phyloP scores from a whole-genome alignment of 1,140 invertebrate species.

The Cydia strobilella region DNA sequence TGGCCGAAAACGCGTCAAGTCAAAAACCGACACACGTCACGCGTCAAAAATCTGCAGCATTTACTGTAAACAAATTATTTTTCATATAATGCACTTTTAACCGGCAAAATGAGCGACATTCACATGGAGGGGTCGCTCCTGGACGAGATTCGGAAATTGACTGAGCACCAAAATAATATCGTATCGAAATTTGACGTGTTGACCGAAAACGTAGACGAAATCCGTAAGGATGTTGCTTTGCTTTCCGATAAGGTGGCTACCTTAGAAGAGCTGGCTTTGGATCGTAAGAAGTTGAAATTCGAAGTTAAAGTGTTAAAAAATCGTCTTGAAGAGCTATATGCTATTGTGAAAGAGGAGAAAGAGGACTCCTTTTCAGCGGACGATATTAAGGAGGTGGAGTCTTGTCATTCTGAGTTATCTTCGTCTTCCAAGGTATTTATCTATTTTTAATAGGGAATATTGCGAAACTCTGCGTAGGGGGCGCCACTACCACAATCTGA shows the following conservation, averaged over 20 bases:
- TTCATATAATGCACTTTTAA: constrained; percentile 10
- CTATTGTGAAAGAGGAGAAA: constrained; percentile 65
- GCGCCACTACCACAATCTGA: too few relatives aligned
- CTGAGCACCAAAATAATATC: constrained; percentile 53
- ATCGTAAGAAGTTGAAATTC: constrained; percentile 50
- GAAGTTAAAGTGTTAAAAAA: constrained; percentile 59
- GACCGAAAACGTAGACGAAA: constrained; percentile 57
- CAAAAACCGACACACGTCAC: not conserved
- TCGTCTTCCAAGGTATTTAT: constrained; percentile 64
- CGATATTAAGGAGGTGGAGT: constrained; percentile 59
- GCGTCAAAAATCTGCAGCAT: not conserved
- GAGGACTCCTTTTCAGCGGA: constrained; percentile 55
- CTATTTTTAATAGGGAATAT: too few relatives aligned
- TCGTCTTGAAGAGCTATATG: constrained; percentile 60
- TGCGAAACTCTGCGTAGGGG: too few relatives aligned
- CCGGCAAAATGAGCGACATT: constrained; percentile 8
- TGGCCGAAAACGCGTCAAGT: not conserved
- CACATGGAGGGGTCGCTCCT: constrained; percentile 48
- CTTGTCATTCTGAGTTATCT: constrained; percentile 66
- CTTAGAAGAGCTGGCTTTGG: constrained; percentile 51
- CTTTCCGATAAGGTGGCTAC: constrained; percentile 53
- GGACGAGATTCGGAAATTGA: constrained; percentile 58
- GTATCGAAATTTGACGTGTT: constrained; percentile 61
- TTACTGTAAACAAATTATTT: not conserved
- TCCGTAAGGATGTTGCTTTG: constrained; percentile 49